These are phyloP conservation scores for Strongylocentrotus purpuratus DNA, from an alignment of 35 echinoderm and acorn worm species.

Conservation along the genomic window DNA sequence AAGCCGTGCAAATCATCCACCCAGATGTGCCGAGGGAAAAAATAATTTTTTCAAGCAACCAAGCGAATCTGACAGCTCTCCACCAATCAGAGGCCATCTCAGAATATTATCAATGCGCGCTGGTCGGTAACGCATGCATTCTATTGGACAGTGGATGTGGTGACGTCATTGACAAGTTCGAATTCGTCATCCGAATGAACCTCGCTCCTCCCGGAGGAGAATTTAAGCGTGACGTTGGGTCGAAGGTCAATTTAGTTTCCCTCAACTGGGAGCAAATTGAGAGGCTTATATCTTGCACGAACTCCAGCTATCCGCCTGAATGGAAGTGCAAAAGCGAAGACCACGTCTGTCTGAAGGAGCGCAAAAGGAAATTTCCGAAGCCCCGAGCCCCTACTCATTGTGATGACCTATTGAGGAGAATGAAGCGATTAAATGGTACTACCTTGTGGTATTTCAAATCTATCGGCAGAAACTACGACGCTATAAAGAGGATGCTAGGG, in stretches of 20 bases:
- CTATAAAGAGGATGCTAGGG: conserved; percentile 4
- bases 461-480: neutral
- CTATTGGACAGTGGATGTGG: conserved; percentile 65
- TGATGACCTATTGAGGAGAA: neutral
- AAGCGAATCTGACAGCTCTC: neutral
- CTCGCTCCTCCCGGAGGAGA: conserved; percentile 52
- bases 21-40: neutral
- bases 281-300: neutral
- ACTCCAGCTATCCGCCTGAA: neutral
- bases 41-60: neutral
- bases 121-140: conserved; percentile 70
- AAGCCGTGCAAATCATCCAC: neutral
- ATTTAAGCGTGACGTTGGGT: conserved; percentile 55
- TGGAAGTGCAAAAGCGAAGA: neutral
- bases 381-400: neutral
- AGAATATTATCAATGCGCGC: conserved; percentile 47
- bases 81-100: neutral
- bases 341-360: neutral
- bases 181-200: conserved; percentile 68
- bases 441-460: neutral
- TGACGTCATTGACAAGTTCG: conserved; percentile 53
- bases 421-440: neutral
- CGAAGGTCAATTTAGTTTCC: conserved; percentile 45
- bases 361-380: neutral
- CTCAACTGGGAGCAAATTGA: conserved; percentile 43